These are phyloP conservation scores for Acrocera orbiculus DNA, from an alignment of 2,888 invertebrate species.

Conservation along the genomic window DNA sequence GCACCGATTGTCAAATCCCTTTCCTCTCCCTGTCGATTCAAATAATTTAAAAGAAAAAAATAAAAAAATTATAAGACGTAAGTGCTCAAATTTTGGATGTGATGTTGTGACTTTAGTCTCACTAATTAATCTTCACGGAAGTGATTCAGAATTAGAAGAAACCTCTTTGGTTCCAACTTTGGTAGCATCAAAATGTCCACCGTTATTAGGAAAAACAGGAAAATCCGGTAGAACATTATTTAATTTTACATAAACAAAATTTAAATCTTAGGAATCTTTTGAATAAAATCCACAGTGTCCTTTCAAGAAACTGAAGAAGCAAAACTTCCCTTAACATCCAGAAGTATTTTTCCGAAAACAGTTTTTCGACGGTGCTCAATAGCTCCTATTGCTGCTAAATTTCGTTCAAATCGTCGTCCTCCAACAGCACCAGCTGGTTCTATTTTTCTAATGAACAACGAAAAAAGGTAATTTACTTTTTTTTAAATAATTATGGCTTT, in stretches of 20 bases:
- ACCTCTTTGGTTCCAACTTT: slow-evolving; percentile 12
- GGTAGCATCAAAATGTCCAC: slow-evolving; percentile 21
- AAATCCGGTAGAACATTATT: slow-evolving; percentile 24
- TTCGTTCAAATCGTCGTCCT: slow-evolving; percentile 27
- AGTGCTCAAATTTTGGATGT: slow-evolving; percentile 23
- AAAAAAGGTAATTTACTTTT: slow-evolving; percentile 11
- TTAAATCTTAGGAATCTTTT: not conserved
- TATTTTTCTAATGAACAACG: slow-evolving; percentile 19
- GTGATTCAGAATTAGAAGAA: slow-evolving; percentile 40
- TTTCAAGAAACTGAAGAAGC: slow-evolving; percentile 30
- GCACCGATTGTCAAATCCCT: too few relatives aligned
- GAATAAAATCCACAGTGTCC: slow-evolving; percentile 21
- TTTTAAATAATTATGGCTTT: too few relatives aligned
- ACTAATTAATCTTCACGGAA: slow-evolving; percentile 44
- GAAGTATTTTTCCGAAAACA: slow-evolving; percentile 25
- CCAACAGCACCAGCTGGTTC: slow-evolving; percentile 29
- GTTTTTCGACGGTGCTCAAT: slow-evolving; percentile 28
- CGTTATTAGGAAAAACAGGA: slow-evolving; percentile 26
- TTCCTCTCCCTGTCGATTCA: too few relatives aligned
- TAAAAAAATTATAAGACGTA: slow-evolving; percentile 16
- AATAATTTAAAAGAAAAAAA: too few relatives aligned
- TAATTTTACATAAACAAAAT: not conserved
- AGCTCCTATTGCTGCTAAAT: slow-evolving; percentile 26
- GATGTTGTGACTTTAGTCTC: slow-evolving; percentile 49
- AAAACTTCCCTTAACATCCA: not conserved